Base-by-base conservation (phyloP, 2,113 vertebrate species). In the Epinephelus moara region DNA sequence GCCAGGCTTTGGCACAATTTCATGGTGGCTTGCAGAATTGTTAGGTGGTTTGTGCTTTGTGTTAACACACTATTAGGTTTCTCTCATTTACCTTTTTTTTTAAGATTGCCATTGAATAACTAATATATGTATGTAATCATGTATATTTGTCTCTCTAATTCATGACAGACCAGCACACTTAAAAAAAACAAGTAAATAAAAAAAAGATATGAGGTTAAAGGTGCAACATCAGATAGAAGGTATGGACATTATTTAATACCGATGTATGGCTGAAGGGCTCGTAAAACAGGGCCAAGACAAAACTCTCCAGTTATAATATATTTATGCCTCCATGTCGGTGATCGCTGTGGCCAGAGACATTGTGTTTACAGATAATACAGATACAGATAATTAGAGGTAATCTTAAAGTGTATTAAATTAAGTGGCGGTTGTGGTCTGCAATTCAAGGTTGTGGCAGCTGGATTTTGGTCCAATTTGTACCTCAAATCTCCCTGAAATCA, bases 401-500 rank as follows among this genome's bases (percentile, higher is more conserved):
- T 42, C 25, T 40, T 40, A 25, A 62, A 75, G 11, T 66, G n/a
- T 68, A 33, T 60, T 69, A 19, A 17, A 56, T 52, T 14, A 19
- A 30, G 3, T 40, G 7, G 14, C 49, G 25, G 25, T 49, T 33
- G 14, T 37, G 3, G 21, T 73, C n/a, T 11, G 27, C 2, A 1
- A 27, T 15, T 78, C 3, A 59, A n/a, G 8, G 25, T 40, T 40
- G 9, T 40, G 4, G 42, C 45, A 70, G 15, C 3, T 45, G 30
- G 23, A 30, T 33, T 55, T 59, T 21, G 60, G 25, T 13, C 50
- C 0, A 1, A 17, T 55, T 37, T 72, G 8, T 47, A n/a, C 19
- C 47, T 53, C 37, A 73, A 27, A 59, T 50, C n/a, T 33, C 8
- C 17, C 60, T 50, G 27, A 52, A 81, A 49, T 76, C 17, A 40